Conservation (phyloP, 2,888 invertebrate genomes). For the Pimpla rufipes region DNA sequence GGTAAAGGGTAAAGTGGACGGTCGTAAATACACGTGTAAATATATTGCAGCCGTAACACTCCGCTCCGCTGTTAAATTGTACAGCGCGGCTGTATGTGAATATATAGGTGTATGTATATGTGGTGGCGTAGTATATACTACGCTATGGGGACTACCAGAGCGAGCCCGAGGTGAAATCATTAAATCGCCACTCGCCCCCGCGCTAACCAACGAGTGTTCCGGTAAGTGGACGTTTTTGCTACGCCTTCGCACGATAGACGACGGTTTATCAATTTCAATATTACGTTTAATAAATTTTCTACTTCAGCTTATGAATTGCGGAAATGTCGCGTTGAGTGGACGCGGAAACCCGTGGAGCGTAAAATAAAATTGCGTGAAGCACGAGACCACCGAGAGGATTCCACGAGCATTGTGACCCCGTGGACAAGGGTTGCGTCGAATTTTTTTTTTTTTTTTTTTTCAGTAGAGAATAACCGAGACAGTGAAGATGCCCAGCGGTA, state of each 20-base stretch:
- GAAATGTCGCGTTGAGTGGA: background rate
- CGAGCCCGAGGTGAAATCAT: conserved; percentile 77
- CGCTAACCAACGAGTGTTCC: conserved; percentile 24
- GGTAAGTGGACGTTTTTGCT: conserved; percentile 22
- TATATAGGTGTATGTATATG: conserved; percentile 63
- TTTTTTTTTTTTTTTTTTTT: conserved; percentile 11
- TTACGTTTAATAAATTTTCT: background rate
- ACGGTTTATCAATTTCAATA: conserved; percentile 1
- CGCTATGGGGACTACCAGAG: conserved; percentile 53
- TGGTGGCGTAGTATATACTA: conserved; percentile 5
- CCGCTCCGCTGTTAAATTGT: conserved; percentile 79
- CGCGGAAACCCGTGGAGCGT: background rate
- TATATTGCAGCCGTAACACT: conserved; percentile 82
- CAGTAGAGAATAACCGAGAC: background rate
- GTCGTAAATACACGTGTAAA: conserved; percentile 84
- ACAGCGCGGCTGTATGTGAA: conserved; percentile 56
- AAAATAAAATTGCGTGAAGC: conserved; percentile 72
- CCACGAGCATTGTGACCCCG: conserved; percentile 36
- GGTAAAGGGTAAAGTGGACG: conserved; percentile 76
- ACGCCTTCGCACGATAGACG: background rate
- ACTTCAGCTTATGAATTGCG: conserved; percentile 1
- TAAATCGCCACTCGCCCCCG: conserved; percentile 75
- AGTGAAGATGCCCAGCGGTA: conserved; percentile 12
- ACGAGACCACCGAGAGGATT: conserved; percentile 70
- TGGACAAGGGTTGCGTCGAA: conserved; percentile 45